phyloP scores from a whole-genome alignment of 2,113 vertebrate species.

The Brevimyrus niger region DNA sequence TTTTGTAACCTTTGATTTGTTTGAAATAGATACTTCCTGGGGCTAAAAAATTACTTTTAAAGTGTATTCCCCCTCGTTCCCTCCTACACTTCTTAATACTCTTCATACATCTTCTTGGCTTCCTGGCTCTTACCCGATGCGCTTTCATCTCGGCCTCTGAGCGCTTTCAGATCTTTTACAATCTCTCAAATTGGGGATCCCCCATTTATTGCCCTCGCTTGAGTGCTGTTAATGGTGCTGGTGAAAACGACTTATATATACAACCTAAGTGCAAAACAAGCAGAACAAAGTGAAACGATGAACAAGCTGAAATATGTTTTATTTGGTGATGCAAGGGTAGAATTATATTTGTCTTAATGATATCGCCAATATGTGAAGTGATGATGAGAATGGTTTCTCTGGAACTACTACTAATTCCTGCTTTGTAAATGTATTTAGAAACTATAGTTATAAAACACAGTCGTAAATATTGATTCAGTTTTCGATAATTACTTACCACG shows the following conservation, averaged over 20 bases:
- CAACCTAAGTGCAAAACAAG: not conserved
- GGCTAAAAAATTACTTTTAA: conserved; percentile 19
- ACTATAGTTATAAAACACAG: not conserved
- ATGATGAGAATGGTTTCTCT: not conserved
- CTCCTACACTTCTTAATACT: conserved; percentile 21
- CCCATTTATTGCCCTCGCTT: not conserved
- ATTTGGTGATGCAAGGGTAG: not conserved
- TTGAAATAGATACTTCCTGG: conserved; percentile 21
- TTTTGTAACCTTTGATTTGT: conserved; percentile 18
- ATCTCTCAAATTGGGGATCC: not conserved
- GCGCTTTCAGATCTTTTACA: conserved; percentile 8
- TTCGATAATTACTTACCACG: not conserved
- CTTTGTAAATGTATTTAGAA: not conserved
- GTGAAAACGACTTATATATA: not conserved
- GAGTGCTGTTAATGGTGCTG: not conserved
- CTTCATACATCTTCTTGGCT: conserved; percentile 10
- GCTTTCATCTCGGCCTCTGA: not conserved
- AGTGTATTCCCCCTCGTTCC: conserved; percentile 9
- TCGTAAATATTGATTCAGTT: not conserved
- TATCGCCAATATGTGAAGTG: not conserved
- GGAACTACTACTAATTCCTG: not conserved
- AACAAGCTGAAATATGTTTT: not conserved
- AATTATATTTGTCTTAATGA: not conserved
- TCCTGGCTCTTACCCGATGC: not conserved
- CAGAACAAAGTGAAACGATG: not conserved